These are phyloP conservation scores for Nomia melanderi DNA, from an alignment of 1,140 invertebrate species.

Conservation along the genomic window DNA sequence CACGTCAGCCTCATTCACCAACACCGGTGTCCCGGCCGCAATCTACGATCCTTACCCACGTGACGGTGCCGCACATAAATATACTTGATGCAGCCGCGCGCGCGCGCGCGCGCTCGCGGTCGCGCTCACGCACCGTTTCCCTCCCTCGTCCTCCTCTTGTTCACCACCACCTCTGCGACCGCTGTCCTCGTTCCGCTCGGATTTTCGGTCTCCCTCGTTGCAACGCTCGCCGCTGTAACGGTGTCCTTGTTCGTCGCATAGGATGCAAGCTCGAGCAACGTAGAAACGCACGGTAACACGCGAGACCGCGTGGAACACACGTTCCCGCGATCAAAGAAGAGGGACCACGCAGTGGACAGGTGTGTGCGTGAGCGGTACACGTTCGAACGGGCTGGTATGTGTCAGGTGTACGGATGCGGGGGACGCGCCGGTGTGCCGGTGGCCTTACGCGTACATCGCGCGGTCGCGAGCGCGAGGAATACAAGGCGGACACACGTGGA, in stretches of 20 bases:
- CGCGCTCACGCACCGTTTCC: slow-evolving; percentile 20
- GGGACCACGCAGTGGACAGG: slow-evolving; percentile 17
- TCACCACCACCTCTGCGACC: background rate
- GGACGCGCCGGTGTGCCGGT: no score
- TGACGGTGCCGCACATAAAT: slow-evolving; percentile 66
- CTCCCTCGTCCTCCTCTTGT: slow-evolving; percentile 11
- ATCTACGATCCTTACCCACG: slow-evolving; percentile 68
- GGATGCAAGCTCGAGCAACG: slow-evolving; percentile 43
- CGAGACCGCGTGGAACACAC: slow-evolving; percentile 50
- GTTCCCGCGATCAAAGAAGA: slow-evolving; percentile 34
- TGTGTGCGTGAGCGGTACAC: slow-evolving; percentile 21
- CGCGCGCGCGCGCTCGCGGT: slow-evolving; percentile 11
- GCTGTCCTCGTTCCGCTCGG: slow-evolving; percentile 11
- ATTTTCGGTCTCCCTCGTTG: slow-evolving; percentile 2
- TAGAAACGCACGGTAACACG: slow-evolving; percentile 40
- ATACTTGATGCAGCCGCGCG: slow-evolving; percentile 62
- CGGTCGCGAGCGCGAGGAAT: slow-evolving; percentile 16
- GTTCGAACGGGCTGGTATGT: no score
- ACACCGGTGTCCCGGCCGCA: slow-evolving; percentile 62
- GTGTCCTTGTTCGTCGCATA: slow-evolving; percentile 22
- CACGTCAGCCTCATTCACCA: slow-evolving; percentile 79
- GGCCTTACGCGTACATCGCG: background rate
- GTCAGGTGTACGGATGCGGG: no score
- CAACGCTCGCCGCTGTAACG: no score
- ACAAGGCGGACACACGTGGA: slow-evolving; percentile 29